Evolutionary conservation across 2,113 vertebrate species (phyloP).

Genomic region (Garra rufa): DNA sequence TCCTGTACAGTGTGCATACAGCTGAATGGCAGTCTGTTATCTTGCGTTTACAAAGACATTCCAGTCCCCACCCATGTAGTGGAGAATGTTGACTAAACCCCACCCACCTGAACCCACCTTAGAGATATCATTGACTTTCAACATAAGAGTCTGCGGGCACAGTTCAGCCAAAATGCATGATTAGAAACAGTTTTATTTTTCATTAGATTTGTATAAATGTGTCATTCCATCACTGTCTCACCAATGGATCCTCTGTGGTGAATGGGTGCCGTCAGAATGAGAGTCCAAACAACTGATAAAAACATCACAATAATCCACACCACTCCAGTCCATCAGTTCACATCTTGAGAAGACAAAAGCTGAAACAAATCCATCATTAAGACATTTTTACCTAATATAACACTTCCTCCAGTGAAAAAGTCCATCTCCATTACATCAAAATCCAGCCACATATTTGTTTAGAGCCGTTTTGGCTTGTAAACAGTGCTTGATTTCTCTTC

Average conservation of each 20-base stretch:
- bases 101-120: neutral
- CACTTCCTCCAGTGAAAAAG: too few species aligned
- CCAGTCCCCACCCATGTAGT: neutral
- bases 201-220: neutral
- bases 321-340: too few species aligned
- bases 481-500: too few species aligned
- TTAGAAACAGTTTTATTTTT: neutral
- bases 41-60: slow-evolving; percentile 17
- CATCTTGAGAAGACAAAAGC: too few species aligned
- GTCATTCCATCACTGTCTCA: neutral
- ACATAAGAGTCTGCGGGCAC: neutral
- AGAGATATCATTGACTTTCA: neutral
- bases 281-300: neutral
- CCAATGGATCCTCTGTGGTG: neutral
- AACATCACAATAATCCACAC: too few species aligned
- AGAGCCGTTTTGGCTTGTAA: too few species aligned
- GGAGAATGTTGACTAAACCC: neutral
- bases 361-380: too few species aligned
- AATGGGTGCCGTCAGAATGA: neutral
- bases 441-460: too few species aligned
- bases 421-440: too few species aligned
- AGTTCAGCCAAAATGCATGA: neutral
- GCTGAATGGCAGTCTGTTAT: neutral
- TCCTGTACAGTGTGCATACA: neutral
- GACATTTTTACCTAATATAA: too few species aligned